Conservation (phyloP, 2,113 vertebrate species). For the Pristiophorus japonicus region DNA sequence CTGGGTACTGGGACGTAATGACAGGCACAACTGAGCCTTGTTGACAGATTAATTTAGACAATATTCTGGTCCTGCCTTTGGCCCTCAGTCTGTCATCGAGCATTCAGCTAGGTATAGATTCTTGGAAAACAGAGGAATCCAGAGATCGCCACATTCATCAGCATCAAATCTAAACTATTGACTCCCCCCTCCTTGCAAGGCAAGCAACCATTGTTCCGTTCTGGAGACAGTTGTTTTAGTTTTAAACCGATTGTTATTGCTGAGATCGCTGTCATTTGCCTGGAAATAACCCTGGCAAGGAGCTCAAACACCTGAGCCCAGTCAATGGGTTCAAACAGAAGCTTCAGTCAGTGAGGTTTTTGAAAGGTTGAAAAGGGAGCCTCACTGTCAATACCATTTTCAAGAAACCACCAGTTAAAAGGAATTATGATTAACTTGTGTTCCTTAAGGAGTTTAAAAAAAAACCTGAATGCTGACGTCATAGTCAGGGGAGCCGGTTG, state of each 20-base stretch:
- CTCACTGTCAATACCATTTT: not conserved
- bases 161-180: not conserved
- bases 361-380: not conserved
- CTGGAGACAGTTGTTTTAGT: not conserved
- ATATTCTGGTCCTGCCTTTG: conserved; percentile 42
- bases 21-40: conserved; percentile 46
- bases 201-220: not conserved
- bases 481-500: not conserved
- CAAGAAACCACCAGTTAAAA: not conserved
- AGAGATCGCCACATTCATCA: conserved; percentile 44
- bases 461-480: not conserved
- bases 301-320: not conserved
- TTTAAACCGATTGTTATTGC: not conserved
- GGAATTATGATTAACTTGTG: not conserved
- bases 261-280: not conserved
- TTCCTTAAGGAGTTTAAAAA: not conserved
- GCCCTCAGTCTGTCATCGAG: conserved; percentile 47
- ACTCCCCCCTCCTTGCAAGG: not conserved
- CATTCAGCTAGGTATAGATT: conserved; percentile 46
- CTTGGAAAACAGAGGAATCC: not conserved
- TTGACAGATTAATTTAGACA: conserved; percentile 49
- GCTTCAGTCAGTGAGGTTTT: not conserved
- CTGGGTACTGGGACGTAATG: conserved; percentile 41
- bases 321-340: not conserved
- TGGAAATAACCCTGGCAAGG: not conserved